phyloP scores from a whole-genome alignment of 2,113 vertebrate species.

The Gallinago paraguaiae region DNA sequence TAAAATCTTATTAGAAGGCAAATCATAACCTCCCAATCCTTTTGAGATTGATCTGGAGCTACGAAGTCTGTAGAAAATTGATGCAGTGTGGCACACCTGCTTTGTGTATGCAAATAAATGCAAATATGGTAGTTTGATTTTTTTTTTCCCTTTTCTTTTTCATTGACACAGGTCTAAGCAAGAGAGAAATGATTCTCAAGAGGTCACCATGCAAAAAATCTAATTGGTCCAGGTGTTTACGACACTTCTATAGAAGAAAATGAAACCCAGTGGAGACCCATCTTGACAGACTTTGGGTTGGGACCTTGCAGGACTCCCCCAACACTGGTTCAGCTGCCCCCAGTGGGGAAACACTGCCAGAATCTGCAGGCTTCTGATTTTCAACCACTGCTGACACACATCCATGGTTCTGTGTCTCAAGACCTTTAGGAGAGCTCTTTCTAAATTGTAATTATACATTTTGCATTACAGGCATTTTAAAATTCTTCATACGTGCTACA shows the following conservation, averaged over 20 bases:
- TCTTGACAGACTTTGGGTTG: background rate
- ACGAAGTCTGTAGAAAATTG: slow-evolving; percentile 18
- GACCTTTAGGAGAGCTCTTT: background rate
- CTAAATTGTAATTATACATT: background rate
- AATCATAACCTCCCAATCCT: slow-evolving; percentile 34
- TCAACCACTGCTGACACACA: background rate
- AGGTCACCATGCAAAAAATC: background rate
- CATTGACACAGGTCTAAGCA: background rate
- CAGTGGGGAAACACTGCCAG: background rate
- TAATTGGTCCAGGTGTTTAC: background rate
- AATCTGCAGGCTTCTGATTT: background rate
- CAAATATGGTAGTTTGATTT: background rate
- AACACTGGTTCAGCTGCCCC: background rate
- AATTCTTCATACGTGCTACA: background rate
- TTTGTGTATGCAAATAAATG: slow-evolving; percentile 27
- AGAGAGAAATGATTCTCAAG: background rate
- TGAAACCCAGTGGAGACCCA: background rate
- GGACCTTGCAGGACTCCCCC: background rate
- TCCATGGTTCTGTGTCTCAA: background rate
- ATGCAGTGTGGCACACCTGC: background rate
- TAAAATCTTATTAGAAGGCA: slow-evolving; percentile 59
- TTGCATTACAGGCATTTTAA: background rate
- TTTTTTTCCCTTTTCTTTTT: background rate
- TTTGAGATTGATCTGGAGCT: slow-evolving; percentile 31
- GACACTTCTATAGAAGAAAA: background rate